Base-by-base conservation (phyloP, 2,888 invertebrate genomes). In the Exocentrus adspersus region DNA sequence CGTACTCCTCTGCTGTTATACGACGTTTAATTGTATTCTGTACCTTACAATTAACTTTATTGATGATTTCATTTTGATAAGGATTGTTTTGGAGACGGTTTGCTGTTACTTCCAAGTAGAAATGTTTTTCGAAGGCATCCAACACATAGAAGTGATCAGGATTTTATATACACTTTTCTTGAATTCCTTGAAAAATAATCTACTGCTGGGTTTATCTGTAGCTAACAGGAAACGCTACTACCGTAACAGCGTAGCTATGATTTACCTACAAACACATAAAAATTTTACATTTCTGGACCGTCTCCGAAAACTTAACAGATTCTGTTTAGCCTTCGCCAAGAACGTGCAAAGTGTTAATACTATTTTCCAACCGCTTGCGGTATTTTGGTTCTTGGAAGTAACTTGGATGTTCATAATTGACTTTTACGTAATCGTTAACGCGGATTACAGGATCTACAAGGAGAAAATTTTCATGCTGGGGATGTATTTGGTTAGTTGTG, bases 401-500 rank as follows among this genome's bases (percentile, higher is more conserved):
- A 57, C 46, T 1, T 5, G 9, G 2, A 12, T 16, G 14, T 4
- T 57, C 9, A 30, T 46, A 17, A 12, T 57, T 9, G 24, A 30
- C 9, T 30, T 46, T 9, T 57, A 32, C 9, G 46, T 46, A 4
- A n/a, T 57, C n/a, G 17, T 57, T 19, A 57, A 57, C 3, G 30
- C 14, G 4, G 24, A 24, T 4, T 9, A 54, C 17, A n/a, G 9
- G 1, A 6, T 2, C 2, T 28, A 19, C n/a, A 28, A 0, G 3
- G 1, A 6, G 1, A 24, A 24, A 43, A 16, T 42, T 1, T 2
- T 43, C n/a, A 6, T 14, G 21, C 10, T 43, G 30, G 10, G 30
- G n/a, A 1, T 32, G 2, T 30, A 24, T 10, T 10, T 32, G 3
- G 9, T 51, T 17, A 32, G 14, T n/a, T 51, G 24, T 21, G 12